Conservation (phyloP, 2,113 vertebrate genomes). For the Dendrocopos noguchii region DNA sequence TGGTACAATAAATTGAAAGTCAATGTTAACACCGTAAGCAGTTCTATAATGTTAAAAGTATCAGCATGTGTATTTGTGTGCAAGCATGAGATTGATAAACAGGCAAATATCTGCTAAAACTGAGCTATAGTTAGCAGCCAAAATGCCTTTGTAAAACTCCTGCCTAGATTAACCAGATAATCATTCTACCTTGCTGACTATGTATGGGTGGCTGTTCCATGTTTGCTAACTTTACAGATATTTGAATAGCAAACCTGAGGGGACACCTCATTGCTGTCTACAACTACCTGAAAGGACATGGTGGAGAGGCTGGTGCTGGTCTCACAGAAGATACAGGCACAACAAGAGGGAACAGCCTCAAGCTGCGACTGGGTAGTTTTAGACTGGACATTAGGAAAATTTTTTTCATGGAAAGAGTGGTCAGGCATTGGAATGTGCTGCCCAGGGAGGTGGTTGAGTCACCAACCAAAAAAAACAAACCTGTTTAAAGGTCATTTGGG, state of each 20-base stretch:
- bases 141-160: not conserved
- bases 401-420: too few species aligned
- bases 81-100: not conserved
- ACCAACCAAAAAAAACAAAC: too few species aligned
- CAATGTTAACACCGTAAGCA: not conserved
- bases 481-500: too few species aligned
- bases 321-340: too few species aligned
- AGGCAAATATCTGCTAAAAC: not conserved
- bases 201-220: not conserved
- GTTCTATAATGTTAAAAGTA: not conserved
- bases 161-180: not conserved
- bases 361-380: too few species aligned
- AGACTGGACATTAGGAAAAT: too few species aligned
- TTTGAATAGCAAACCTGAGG: not conserved
- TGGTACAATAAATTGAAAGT: not conserved
- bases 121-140: not conserved
- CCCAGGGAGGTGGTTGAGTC: too few species aligned
- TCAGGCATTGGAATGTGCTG: too few species aligned
- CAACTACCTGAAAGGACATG: too few species aligned
- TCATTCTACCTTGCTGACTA: not conserved
- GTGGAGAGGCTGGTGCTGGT: too few species aligned
- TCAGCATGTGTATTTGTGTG: not conserved
- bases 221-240: not conserved
- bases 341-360: too few species aligned
- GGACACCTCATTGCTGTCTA: too few species aligned